Evolutionary conservation across 1,140 invertebrate genomes (phyloP).

Genomic region (Cheumatopsyche charites): DNA sequence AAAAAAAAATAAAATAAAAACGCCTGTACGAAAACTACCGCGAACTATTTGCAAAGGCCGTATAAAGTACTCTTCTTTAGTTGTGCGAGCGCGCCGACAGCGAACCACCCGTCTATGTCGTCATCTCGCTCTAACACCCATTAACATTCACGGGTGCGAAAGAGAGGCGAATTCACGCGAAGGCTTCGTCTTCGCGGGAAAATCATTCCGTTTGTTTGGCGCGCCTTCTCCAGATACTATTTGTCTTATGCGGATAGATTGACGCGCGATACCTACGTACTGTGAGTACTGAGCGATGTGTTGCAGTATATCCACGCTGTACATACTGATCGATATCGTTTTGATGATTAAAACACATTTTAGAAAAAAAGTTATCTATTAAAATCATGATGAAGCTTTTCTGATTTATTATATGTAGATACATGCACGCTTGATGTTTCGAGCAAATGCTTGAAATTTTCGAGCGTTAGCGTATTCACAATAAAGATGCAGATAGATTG

Average conservation of each 20-base stretch:
- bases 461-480: too few species aligned
- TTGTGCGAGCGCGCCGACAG: slow-evolving; percentile 39
- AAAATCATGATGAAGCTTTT: too few species aligned
- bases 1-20: slow-evolving; percentile 28
- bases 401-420: too few species aligned
- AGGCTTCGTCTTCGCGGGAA: slow-evolving; percentile 17
- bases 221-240: slow-evolving; percentile 49
- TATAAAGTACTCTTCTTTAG: slow-evolving; percentile 45
- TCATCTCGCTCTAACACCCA: neutral
- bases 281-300: slow-evolving; percentile 47
- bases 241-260: slow-evolving; percentile 50
- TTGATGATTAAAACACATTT: too few species aligned
- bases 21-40: slow-evolving; percentile 42
- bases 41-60: slow-evolving; percentile 47
- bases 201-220: slow-evolving; percentile 49
- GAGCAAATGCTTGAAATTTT: too few species aligned
- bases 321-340: too few species aligned
- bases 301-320: slow-evolving; percentile 15
- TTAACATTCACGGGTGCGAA: neutral
- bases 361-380: too few species aligned
- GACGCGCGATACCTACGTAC: slow-evolving; percentile 48
- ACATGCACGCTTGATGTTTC: too few species aligned
- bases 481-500: slow-evolving; percentile 50
- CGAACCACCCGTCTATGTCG: neutral
- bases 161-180: neutral